Evolutionary conservation across 2,113 vertebrate genomes (phyloP), one percentile per base, ranked within the genome.

Genomic region (Coregonus clupeaformis): DNA sequence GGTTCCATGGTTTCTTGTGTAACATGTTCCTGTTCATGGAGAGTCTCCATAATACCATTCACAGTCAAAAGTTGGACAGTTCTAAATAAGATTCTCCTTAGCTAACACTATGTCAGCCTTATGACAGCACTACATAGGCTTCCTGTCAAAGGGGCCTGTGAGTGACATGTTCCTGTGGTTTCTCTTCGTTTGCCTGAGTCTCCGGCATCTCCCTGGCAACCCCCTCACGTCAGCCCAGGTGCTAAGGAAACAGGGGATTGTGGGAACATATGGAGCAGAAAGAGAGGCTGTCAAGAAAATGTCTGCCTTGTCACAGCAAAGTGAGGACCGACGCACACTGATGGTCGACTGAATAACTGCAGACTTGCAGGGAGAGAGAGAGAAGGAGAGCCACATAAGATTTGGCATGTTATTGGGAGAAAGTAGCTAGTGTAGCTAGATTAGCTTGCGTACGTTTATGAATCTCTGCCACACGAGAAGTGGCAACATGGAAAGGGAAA

Each of bases 161-260:
- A 62, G 16, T 52, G 47, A 62, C 59, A 22, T 62, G 59, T 62
- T n/a, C 59, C 20, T 62, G 59, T 14, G 59, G 59, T 62, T 62
- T 22, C 59, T 24, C 7, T 22, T 25, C 3, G 11, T n/a, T 25
- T 62, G 88, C 80, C 80, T 75, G 77, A 63, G 32, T 86, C 76
- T 89, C 86, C 79, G 79, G 22, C 22, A n/a, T 88, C 87, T 88
- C 85, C 79, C 64, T 84, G 59, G 59, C 59, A 62, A 79, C 87
- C 87, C 85, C 86, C 87, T 79, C 88, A 89, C 82, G 86, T 90
- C 89, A 89, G 77, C 85, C 84, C 90, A 90, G 90, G 90, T 89
- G 86, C 83, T 81, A 86, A 84, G 81, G 84, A 85, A 90, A 87
- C 82, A 13, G 55, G 85, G 77, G 85, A 79, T 76, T 57, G 76